Conservation (phyloP, 2,113 vertebrate species). For the Vulpes vulpes region DNA sequence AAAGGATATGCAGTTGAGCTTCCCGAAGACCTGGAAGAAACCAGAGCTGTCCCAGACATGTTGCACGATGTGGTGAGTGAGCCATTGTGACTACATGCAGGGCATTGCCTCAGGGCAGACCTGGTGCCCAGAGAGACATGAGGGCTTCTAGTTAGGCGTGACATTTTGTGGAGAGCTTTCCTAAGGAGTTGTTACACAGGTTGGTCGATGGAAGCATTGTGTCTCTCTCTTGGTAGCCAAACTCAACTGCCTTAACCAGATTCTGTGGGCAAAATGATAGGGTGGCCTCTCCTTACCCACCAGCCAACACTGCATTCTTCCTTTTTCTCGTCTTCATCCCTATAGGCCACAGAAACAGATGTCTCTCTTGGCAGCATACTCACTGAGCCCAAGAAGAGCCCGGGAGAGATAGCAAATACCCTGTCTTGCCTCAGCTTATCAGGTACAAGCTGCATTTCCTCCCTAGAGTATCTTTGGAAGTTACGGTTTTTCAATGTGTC, state of each 20-base stretch:
- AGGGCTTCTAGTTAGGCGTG: neutral
- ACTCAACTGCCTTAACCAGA: neutral
- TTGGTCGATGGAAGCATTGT: neutral
- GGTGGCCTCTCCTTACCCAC: neutral
- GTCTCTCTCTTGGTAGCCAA: neutral
- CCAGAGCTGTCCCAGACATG: conserved; percentile 27
- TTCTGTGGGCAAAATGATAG: neutral
- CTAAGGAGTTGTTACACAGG: neutral
- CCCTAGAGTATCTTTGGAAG: neutral
- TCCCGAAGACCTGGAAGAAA: conserved; percentile 80
- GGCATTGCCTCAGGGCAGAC: neutral
- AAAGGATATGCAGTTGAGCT: conserved; percentile 88
- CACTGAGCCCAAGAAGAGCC: conserved; percentile 60
- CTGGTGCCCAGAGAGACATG: neutral
- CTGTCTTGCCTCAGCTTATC: conserved; percentile 91
- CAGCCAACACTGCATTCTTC: neutral
- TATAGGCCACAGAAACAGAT: conserved; percentile 85
- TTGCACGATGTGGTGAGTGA: conserved; percentile 88
- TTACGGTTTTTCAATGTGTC: neutral
- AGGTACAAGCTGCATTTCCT: conserved; percentile 80
- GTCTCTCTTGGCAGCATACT: conserved; percentile 83
- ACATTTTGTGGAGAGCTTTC: neutral
- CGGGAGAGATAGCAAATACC: conserved; percentile 77
- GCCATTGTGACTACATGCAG: neutral
- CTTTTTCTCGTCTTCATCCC: neutral